Evolutionary conservation across 2,113 vertebrate species (phyloP).

Genomic region (Oncorhynchus masou): DNA sequence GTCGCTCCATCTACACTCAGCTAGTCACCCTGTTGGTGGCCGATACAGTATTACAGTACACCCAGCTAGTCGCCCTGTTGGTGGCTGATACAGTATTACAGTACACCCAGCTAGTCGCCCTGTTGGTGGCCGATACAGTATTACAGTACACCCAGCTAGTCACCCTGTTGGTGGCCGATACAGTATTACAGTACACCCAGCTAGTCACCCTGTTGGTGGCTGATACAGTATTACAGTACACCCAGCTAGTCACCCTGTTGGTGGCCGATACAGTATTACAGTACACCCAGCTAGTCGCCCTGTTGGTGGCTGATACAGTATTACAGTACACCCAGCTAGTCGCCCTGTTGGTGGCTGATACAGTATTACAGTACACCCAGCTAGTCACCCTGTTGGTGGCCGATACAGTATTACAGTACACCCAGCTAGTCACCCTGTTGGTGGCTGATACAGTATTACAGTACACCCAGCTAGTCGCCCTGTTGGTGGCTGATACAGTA

Average conservation of each 20-base stretch:
- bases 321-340: slow-evolving; percentile 38
- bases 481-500: background rate
- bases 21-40: background rate
- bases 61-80: slow-evolving; percentile 42
- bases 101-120: slow-evolving; percentile 42
- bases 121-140: background rate
- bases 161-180: background rate
- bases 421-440: slow-evolving; percentile 42
- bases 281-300: slow-evolving; percentile 42
- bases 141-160: slow-evolving; percentile 38
- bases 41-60: background rate
- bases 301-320: background rate
- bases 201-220: background rate
- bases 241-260: slow-evolving; percentile 42
- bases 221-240: background rate
- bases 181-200: slow-evolving; percentile 28
- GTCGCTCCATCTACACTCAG: background rate
- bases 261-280: background rate
- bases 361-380: slow-evolving; percentile 28
- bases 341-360: background rate
- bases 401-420: background rate
- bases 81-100: background rate
- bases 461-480: slow-evolving; percentile 42
- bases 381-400: background rate
- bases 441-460: background rate